These are phyloP conservation scores for Platichthys stellatus DNA, from an alignment of 2,113 vertebrate species.

Conservation along the genomic window DNA sequence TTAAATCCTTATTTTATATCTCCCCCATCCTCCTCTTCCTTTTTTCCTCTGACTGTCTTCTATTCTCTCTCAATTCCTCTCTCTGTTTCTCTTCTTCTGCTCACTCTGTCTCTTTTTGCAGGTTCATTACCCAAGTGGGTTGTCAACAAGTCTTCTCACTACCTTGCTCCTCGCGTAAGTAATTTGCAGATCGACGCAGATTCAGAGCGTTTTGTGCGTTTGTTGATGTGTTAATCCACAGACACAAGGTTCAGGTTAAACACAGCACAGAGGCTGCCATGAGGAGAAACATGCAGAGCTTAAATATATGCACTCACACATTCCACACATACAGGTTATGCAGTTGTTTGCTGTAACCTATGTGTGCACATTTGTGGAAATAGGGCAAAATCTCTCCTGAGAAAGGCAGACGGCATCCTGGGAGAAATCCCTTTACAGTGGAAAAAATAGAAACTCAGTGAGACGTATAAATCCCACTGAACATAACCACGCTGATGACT, in stretches of 20 bases:
- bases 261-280: not conserved
- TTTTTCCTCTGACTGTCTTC: not conserved
- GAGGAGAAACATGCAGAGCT: not conserved
- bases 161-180: constrained; percentile 93
- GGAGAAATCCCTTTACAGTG: constrained; percentile 10
- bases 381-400: not conserved
- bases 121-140: constrained; percentile 98
- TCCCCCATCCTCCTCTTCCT: not conserved
- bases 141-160: constrained; percentile 94
- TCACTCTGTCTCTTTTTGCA: constrained; percentile 60
- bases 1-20: not conserved
- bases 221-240: constrained; percentile 10
- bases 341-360: constrained; percentile 14
- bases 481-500: not conserved
- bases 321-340: not conserved
- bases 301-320: not conserved
- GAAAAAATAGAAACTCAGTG: constrained; percentile 12
- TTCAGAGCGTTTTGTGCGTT: constrained; percentile 11
- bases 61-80: not conserved
- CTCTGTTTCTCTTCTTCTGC: not conserved
- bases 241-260: not conserved
- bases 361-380: constrained; percentile 28
- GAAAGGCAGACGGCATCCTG: not conserved
- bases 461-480: constrained; percentile 2
- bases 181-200: constrained; percentile 25